Conservation (phyloP, 2,797 vertebrate genomes). For the Ispidina picta region DNA sequence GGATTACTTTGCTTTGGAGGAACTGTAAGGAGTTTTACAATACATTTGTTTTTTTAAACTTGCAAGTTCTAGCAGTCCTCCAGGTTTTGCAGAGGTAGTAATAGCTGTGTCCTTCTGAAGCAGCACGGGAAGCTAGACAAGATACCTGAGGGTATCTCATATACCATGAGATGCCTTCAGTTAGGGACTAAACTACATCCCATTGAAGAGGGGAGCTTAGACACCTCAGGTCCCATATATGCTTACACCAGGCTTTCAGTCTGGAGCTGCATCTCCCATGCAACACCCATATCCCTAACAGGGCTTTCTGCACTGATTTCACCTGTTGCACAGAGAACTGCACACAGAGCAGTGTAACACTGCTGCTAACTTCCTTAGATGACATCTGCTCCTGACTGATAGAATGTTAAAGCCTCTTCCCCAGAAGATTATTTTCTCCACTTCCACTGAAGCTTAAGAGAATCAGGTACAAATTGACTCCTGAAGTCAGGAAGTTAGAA, state of each 20-base stretch:
- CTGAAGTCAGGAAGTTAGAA: not conserved
- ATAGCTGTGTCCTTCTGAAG: not conserved
- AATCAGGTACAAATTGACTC: not conserved
- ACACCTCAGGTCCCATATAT: not conserved
- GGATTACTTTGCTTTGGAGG: not conserved
- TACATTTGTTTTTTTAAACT: not conserved
- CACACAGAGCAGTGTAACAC: not conserved
- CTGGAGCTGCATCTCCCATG: not conserved
- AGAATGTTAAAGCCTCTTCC: not conserved
- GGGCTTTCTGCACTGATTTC: not conserved
- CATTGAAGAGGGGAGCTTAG: not conserved
- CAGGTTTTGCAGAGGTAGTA: not conserved
- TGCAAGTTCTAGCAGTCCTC: not conserved
- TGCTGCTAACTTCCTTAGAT: not conserved
- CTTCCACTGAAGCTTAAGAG: not conserved
- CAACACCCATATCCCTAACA: not conserved
- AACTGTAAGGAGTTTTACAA: not conserved
- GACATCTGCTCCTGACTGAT: not conserved
- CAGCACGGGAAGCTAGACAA: not conserved
- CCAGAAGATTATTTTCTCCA: not conserved
- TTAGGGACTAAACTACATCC: not conserved
- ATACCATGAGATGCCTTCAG: not conserved
- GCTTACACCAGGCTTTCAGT: not conserved
- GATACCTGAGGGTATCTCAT: not conserved
- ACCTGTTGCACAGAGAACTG: rapidly evolving